These are phyloP conservation scores for Chrysaora quinquecirrha DNA, from an alignment of 30 jellyfish, hydroid and myxozoan species.

Conservation along the genomic window DNA sequence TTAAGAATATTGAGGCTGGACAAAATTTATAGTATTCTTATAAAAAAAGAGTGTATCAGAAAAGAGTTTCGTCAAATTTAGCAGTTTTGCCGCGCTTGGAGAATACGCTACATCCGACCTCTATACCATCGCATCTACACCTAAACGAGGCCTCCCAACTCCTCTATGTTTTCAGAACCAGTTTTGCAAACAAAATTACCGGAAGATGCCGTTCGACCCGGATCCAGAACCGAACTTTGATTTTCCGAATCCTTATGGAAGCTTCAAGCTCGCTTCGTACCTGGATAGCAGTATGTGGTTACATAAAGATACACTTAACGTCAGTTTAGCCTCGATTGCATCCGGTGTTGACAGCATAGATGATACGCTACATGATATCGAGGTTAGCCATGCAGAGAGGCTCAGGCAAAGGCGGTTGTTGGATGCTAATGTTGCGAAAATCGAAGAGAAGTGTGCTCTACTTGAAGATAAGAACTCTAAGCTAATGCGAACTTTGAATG, in stretches of 20 bases:
- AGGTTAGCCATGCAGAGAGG: slow-evolving; percentile 31
- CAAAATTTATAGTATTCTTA: too few relatives aligned
- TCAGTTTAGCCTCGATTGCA: slow-evolving; percentile 46
- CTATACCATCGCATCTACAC: slow-evolving; percentile 51
- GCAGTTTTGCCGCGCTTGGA: slow-evolving; percentile 21
- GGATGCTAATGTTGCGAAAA: slow-evolving; percentile 40
- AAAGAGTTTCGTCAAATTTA: slow-evolving; percentile 29
- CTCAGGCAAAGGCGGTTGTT: slow-evolving; percentile 30
- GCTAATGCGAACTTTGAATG: slow-evolving; percentile 59
- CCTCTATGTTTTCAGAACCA: slow-evolving; percentile 59
- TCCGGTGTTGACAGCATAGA: slow-evolving; percentile 60
- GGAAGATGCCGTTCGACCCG: not conserved
- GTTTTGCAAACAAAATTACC: not conserved
- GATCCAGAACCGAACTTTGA: slow-evolving; percentile 1
- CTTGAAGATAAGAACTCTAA: slow-evolving; percentile 70
- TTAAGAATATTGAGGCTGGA: too few relatives aligned
- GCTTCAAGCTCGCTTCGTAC: not conserved
- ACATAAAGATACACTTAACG: slow-evolving; percentile 23
- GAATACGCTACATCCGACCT: slow-evolving; percentile 3
- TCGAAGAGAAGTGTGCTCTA: slow-evolving; percentile 61
- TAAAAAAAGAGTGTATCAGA: too few relatives aligned
- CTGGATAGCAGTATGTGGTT: slow-evolving; percentile 17
- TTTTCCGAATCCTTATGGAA: not conserved
- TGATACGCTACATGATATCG: slow-evolving; percentile 37
- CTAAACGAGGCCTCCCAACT: slow-evolving; percentile 54